Conservation (phyloP, 2,797 vertebrate species). For the Macrochelys suwanniensis region DNA sequence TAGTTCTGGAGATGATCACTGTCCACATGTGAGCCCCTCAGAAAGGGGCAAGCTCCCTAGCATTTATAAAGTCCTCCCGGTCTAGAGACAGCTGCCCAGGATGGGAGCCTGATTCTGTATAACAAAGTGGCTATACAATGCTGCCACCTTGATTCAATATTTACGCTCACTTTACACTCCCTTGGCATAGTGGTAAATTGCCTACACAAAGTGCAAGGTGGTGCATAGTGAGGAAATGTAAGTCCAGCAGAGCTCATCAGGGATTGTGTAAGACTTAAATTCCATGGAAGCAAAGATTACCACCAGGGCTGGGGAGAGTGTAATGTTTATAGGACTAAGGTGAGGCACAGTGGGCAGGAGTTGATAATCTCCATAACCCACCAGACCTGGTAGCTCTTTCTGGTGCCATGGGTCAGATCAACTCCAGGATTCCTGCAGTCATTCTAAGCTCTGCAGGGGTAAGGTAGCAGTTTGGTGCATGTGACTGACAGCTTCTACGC, state of each 20-base stretch:
- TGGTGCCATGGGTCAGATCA: no score
- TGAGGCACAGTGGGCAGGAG: not conserved
- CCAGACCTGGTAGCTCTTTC: not conserved
- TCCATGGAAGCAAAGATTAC: not conserved
- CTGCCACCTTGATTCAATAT: not conserved
- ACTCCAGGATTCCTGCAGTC: not conserved
- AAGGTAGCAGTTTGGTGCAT: not conserved
- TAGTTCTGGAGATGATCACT: slow-evolving; percentile 50
- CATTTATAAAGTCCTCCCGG: not conserved
- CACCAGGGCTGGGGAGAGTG: not conserved
- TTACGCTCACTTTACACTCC: not conserved
- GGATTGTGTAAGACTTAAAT: not conserved
- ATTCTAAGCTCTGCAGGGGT: not conserved
- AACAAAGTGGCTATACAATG: not conserved
- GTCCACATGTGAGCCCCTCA: not conserved
- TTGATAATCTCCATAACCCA: not conserved
- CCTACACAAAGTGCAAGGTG: not conserved
- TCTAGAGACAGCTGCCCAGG: not conserved
- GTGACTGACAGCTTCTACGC: not conserved
- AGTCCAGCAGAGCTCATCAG: not conserved
- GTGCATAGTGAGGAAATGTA: not conserved
- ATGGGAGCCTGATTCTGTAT: rapidly evolving
- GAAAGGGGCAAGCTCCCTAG: not conserved
- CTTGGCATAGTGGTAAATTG: not conserved
- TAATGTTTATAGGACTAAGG: not conserved